These are phyloP conservation scores for Mellivora capensis DNA, from an alignment of 2,113 vertebrate species.

Conservation along the genomic window DNA sequence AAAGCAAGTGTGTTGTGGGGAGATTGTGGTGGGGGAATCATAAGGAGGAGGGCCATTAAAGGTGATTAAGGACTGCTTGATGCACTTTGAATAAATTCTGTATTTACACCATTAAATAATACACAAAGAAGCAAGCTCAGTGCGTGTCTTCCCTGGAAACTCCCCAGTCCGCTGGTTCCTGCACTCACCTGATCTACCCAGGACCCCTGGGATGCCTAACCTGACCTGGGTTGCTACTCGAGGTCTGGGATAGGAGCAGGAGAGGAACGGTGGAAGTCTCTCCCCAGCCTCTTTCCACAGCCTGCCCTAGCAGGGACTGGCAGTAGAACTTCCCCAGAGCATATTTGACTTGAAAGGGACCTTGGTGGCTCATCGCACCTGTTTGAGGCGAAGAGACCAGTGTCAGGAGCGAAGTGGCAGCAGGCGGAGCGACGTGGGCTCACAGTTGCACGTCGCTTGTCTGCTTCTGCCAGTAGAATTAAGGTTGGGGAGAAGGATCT, in stretches of 20 bases:
- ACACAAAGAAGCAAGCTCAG: neutral
- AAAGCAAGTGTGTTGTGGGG: neutral
- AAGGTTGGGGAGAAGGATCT: neutral
- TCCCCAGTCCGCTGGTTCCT: neutral
- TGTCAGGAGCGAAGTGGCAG: neutral
- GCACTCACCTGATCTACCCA: neutral
- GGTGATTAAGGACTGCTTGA: neutral
- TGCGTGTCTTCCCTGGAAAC: neutral
- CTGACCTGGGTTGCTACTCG: neutral
- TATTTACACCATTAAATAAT: neutral
- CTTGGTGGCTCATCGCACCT: neutral
- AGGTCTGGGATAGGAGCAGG: neutral
- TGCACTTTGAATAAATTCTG: neutral
- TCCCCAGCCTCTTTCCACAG: neutral
- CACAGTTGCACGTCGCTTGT: neutral
- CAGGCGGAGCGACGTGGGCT: neutral
- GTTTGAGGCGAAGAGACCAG: neutral
- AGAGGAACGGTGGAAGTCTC: no score
- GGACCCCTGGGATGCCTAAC: no score
- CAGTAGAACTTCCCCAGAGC: no score
- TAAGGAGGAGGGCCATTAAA: neutral
- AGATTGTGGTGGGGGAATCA: neutral
- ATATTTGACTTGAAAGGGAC: neutral
- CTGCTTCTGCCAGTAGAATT: neutral
- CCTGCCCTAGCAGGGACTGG: neutral